These are phyloP conservation scores for Eupithecia subfuscata DNA, from an alignment of 2,888 invertebrate species.

Conservation along the genomic window DNA sequence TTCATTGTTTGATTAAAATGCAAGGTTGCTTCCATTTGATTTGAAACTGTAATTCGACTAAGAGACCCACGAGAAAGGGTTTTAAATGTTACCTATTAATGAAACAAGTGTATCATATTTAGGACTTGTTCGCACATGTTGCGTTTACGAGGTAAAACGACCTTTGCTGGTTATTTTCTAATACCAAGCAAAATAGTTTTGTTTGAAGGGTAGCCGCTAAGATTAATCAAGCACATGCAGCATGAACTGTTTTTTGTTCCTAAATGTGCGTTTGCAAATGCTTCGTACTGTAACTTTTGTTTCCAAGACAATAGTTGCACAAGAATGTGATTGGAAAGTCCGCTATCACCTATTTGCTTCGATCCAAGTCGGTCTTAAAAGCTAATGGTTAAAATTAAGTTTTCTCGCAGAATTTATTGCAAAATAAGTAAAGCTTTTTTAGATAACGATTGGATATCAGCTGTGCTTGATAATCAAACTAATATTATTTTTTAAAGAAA, in stretches of 20 bases:
- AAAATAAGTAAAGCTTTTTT: not conserved
- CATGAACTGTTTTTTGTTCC: not conserved
- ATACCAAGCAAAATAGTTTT: not conserved
- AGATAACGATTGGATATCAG: not conserved
- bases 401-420: not conserved
- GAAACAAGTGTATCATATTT: no score
- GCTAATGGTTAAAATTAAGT: not conserved
- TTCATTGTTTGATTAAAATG: not conserved
- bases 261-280: constrained; percentile 18
- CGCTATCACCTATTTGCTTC: constrained; percentile 71
- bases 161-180: not conserved
- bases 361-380: constrained; percentile 57
- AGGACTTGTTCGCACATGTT: no score
- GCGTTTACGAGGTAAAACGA: not conserved
- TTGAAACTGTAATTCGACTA: not conserved
- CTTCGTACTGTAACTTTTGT: constrained; percentile 33
- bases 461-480: not conserved
- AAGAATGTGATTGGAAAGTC: constrained; percentile 79
- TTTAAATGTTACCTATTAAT: not conserved
- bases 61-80: not conserved
- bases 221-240: not conserved
- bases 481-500: not conserved
- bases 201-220: not conserved
- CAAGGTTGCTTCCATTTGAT: not conserved
- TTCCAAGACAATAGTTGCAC: constrained; percentile 71